Base-by-base conservation (phyloP, 1,140 invertebrate species). In the Drosophila navojoa region DNA sequence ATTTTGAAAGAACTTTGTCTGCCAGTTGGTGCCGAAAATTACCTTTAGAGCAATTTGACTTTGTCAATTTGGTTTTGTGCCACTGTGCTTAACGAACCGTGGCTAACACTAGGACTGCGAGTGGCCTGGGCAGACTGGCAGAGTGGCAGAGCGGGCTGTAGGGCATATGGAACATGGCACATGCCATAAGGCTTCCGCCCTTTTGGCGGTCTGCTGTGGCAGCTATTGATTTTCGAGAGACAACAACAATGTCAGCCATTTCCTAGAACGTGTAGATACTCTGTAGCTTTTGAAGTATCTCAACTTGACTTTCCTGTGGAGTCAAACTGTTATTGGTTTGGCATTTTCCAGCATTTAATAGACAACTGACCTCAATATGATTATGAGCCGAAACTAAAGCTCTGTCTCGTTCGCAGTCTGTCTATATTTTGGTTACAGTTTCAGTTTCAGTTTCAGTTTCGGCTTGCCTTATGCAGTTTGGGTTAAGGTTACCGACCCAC, bases 171-270 rank as follows among this genome's bases (percentile, higher is more conserved):
- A 42, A 40, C 10, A 55, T 55, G 35, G 19, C 52, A 52, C 44
- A 67, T 75, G 25, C 45, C 59, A 54, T 38, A 68, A 45, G 54
- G 64, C 45, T 70, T 74, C 71, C 35, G 40, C 29, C 22, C 59
- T 15, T 45, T 44, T 22, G 66, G 29, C 16, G 42, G 40, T n/a
- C 11, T 25, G 27, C 35, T 15, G 27, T 49, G 49, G 25, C 67
- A 69, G 53, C 25, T 81, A 81, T 82, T 71, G 79, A 81, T 81
- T 79, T 81, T 67, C 11, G 47, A 61, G 47, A 11, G n/a, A 61
- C 45, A 45, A 59, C 67, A 77, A 61, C 70, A 80, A 70, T 59
- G 63, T 27, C 73, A 54, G 27, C 9, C 45, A 54, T 66, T 70
- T 62, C 32, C 7, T 19, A 42, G 19, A 57, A 52, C 19, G 25